Evolutionary conservation across 2,888 invertebrate species (phyloP), one percentile per base, ranked within the genome.

Genomic region (Meiosimyza platycephala): DNA sequence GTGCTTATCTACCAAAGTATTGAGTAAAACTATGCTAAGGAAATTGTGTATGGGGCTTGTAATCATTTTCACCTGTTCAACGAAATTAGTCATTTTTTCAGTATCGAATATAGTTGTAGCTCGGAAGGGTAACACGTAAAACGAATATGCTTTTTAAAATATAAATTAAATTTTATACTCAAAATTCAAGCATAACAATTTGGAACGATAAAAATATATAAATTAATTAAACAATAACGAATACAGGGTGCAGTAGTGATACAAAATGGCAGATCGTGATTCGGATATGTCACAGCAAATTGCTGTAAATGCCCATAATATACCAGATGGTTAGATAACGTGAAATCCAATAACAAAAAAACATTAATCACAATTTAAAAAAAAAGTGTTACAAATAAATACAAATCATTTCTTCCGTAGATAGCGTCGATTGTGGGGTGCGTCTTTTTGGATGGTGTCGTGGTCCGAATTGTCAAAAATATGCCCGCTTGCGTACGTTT

Each of bases 341-440:
- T 57, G 5, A 63, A 69, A 54, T 63, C 65, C 12, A n/a, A 64
- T 66, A 57, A 57, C 18, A 28, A 28, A 28, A n/a, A 28, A 28
- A 0, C 28, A n/a, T 18, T 15, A 63, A 50, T 50, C 50, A 9
- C 9, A 48, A 54, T 51, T 33, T 9, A 3, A 28, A 15, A 57
- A 28, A 28, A 57, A 18, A 60, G 33, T 48, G 22, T 4, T 28
- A 54, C 9, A 16, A 11, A 54, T 54, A 16, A 11, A 54, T 54
- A 16, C 3, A 54, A 54, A 18, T 54, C 16, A 9, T 18, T 63
- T 18, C 15, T 18, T 52, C 73, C 74, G 60, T 79, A 88, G 88
- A 85, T 78, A 84, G 86, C 69, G 80, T 89, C 28, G 90, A 90
- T 79, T 90, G 90, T 75, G 90, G 90, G 15, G 85, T 90, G 62